Evolutionary conservation across 2,888 invertebrate species (phyloP), one percentile per base, ranked within the genome.

Genomic region (Andrena chrysosceles): DNA sequence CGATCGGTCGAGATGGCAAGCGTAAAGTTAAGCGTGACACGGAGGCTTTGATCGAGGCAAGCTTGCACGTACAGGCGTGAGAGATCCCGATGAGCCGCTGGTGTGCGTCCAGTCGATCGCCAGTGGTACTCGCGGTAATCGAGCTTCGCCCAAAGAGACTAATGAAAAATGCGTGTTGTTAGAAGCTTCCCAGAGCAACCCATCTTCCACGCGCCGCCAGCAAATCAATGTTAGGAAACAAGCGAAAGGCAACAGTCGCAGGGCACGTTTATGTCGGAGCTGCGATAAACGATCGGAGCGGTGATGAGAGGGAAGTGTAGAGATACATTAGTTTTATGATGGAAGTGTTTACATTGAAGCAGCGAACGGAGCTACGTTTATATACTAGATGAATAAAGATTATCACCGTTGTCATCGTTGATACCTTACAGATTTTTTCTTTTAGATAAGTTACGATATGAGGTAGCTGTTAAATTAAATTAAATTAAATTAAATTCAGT

Each of bases 11-110:
- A 60, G 54, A 54, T 60, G 80, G 54, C 70, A 86, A 88, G 79
- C 79, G 56, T 81, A 75, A 75, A 84, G 31, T 72, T 76, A 87
- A 88, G 83, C 79, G 68, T 87, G 86, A 74, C 26, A 59, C 73
- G 42, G 63, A 84, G 80, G 77, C 81, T 77, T 87, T 77, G 69
- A 74, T 74, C 66, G 66, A 70, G 77, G 81, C 75, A 87, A 87
- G 88, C 86, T 87, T 86, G 87, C 84, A 31, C 81, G 78, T 68
- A 83, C 35, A 85, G 70, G 81, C 77, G 77, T 86, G 84, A 80
- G 67, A 70, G 16, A 67, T 72, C 60, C 63, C 26, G 60, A 54
- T 62, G 70, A 42, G 33, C 70, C 31, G 35, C 69, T 66, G 16
- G n/a, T n/a, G 26, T n/a, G 70, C 60, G 52, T 48, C 31, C 29